Base-by-base conservation (phyloP, 2,888 invertebrate genomes). In the Acrocera orbiculus region DNA sequence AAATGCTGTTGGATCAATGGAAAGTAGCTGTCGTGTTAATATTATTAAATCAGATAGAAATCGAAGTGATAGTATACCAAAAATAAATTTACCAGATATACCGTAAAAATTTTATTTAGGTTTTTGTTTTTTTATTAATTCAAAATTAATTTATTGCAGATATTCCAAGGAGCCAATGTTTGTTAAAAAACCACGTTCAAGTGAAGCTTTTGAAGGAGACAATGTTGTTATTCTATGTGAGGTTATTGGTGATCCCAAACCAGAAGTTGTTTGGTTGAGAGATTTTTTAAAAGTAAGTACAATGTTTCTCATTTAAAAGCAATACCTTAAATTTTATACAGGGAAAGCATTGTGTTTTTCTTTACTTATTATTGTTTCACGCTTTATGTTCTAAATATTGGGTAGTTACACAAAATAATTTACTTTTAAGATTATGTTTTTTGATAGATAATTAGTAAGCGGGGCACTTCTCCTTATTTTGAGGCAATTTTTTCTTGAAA, bases 231-330 rank as follows among this genome's bases (percentile, higher is more conserved):
- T 92, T 42, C 66, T 74, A 39, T 90, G 89, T 48, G 86, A 87
- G 55, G 86, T 92, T 14, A 74, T 81, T 23, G 87, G 85, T 2
- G 81, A 85, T 58, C 87, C 87, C 1, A 80, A 81, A 51, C 86
- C 87, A 15, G 80, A 85, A 46, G 82, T 89, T 11, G 69, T 77
- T 44, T 89, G 87, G 87, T 66, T 85, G 3, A 66, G 87, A 46
- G 87, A 87, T 57, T 82, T 82, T 59, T 64, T 86, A 19, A 83
- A 80, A 70, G 86, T 85, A 63, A 65, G 67, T 51, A 23, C 5
- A 11, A 20, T 14, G 8, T 13, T 30, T 11, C 19, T n/a, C n/a
- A n/a, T n/a, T n/a, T n/a, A n/a, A n/a, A n/a, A n/a, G n/a, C n/a
- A n/a, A n/a, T n/a, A n/a, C n/a, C n/a, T n/a, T n/a, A n/a, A n/a